Percentiles rank a stretch among this genome's conserved stretches.
phyloP scores from a whole-genome alignment of 2,888 invertebrate species.

The Amphimallon solstitiale region DNA sequence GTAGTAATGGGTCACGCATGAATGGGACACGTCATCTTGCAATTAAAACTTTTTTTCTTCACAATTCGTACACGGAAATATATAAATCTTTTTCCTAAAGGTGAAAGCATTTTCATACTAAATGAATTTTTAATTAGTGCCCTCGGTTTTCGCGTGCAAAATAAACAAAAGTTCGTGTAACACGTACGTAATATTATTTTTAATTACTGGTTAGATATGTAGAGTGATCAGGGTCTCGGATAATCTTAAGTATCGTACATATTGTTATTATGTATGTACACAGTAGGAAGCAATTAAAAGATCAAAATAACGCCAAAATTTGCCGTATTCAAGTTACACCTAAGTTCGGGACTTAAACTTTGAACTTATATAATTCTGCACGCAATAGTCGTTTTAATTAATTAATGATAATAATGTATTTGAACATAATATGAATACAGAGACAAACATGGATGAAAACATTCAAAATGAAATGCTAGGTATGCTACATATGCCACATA shows the following conservation, averaged over 20 bases:
- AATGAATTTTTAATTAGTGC: slow-evolving; percentile 25
- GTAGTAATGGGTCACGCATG: slow-evolving; percentile 31
- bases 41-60: slow-evolving; percentile 19
- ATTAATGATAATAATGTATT: too few relatives aligned
- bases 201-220: neutral
- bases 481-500: too few relatives aligned
- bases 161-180: slow-evolving; percentile 14
- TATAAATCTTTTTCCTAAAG: slow-evolving; percentile 20
- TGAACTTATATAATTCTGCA: too few relatives aligned
- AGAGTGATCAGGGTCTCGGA: neutral
- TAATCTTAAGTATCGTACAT: slow-evolving; percentile 3
- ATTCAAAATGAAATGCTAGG: too few relatives aligned
- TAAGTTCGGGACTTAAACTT: too few relatives aligned
- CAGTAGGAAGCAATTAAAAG: too few relatives aligned
- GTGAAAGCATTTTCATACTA: slow-evolving; percentile 11
- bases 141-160: slow-evolving; percentile 1
- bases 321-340: too few relatives aligned
- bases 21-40: slow-evolving; percentile 28
- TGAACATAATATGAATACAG: too few relatives aligned
- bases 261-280: too few relatives aligned
- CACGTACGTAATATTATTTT: slow-evolving; percentile 1
- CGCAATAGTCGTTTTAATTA: too few relatives aligned
- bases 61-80: slow-evolving; percentile 8
- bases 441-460: too few relatives aligned
- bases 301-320: too few relatives aligned